Conservation (phyloP, 1,140 invertebrate species). For the Scaptomyza graminum region DNA sequence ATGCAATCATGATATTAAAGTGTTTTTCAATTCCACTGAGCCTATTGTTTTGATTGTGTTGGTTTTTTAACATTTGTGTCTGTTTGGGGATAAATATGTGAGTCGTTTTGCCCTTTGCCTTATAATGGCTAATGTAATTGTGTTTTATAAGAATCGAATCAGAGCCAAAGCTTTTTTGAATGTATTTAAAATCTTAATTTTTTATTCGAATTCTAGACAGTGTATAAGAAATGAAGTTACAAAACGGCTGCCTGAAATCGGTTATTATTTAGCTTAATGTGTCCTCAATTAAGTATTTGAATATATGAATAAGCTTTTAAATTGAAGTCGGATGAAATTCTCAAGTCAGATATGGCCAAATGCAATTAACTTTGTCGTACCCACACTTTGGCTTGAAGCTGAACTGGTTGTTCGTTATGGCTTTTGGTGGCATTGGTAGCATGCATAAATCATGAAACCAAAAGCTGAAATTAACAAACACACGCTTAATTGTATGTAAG, state of each 20-base stretch:
- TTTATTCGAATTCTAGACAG: too few relatives aligned
- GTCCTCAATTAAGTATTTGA: slow-evolving; percentile 1
- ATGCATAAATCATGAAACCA: slow-evolving; percentile 72
- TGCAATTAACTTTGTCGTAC: slow-evolving; percentile 58
- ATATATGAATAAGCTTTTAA: slow-evolving; percentile 12
- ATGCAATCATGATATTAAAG: too few relatives aligned
- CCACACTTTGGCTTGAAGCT: slow-evolving; percentile 11
- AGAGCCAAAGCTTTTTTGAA: too few relatives aligned
- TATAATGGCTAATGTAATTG: too few relatives aligned
- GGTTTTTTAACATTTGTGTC: too few relatives aligned
- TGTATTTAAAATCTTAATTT: too few relatives aligned
- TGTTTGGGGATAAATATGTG: too few relatives aligned
- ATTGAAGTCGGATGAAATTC: slow-evolving; percentile 31
- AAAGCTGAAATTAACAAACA: slow-evolving; percentile 70
- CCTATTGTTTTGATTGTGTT: too few relatives aligned
- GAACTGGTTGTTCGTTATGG: slow-evolving; percentile 34
- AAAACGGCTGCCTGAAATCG: background rate
- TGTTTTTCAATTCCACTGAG: too few relatives aligned
- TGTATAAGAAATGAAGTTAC: too few relatives aligned
- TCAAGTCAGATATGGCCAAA: slow-evolving; percentile 51
- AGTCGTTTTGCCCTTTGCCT: too few relatives aligned
- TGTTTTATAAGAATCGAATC: too few relatives aligned
- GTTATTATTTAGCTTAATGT: background rate
- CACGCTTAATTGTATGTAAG: slow-evolving; percentile 13
- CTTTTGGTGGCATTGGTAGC: slow-evolving; percentile 46